phyloP scores from a whole-genome alignment of 2,888 invertebrate species.

The Synergus itoensis region DNA sequence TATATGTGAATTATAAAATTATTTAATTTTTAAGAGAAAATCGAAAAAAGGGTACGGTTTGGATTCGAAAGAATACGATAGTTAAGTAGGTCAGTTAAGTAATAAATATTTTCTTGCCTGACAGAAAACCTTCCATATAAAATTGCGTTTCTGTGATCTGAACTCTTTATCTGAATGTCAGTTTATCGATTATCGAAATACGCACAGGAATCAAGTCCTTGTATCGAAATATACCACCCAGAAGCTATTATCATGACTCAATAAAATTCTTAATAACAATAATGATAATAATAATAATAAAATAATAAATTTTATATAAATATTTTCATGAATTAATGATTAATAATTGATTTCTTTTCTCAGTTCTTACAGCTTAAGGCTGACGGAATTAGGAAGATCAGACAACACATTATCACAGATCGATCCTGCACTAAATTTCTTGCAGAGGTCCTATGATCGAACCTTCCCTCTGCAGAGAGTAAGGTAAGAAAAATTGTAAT shows the following conservation, averaged over 20 bases:
- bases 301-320: no score
- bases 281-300: neutral
- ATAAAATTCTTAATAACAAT: neutral
- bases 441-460: constrained; percentile 54
- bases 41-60: neutral
- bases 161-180: neutral
- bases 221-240: neutral
- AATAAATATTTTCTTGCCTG: constrained; percentile 7
- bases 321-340: neutral
- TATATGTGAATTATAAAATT: neutral
- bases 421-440: constrained; percentile 66
- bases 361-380: constrained; percentile 71
- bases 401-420: constrained; percentile 74
- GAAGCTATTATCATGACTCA: constrained; percentile 1
- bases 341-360: neutral
- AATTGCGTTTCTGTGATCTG: neutral
- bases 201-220: neutral
- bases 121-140: neutral
- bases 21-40: neutral
- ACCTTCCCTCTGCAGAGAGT: constrained; percentile 63
- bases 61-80: neutral
- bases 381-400: constrained; percentile 73
- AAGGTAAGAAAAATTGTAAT: constrained; percentile 60
- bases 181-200: constrained; percentile 28
- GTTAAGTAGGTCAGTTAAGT: constrained; percentile 4